A percentile compares a stretch with the other conserved stretches of the same genome.
Conservation (phyloP, 2,113 vertebrate genomes). For the Campylomormyrus numenius region DNA sequence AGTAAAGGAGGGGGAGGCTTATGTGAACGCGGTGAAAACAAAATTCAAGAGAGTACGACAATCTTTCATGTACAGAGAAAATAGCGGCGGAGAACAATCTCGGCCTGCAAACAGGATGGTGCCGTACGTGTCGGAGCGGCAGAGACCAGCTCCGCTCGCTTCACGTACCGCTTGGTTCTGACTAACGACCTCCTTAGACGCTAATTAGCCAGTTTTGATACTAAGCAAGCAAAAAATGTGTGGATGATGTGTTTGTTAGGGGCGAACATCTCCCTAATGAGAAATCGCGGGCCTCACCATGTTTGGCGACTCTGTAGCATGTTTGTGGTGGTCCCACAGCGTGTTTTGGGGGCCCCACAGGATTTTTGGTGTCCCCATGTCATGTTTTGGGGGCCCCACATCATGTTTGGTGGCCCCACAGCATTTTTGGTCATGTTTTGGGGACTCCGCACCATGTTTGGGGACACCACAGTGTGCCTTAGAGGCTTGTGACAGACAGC, state of each 20-base stretch:
- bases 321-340: background rate
- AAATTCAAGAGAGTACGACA: background rate
- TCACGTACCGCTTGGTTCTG: background rate
- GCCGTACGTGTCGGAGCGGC: background rate
- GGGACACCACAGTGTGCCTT: background rate
- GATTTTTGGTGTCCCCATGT: fast-evolving
- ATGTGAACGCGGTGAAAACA: background rate
- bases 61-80: background rate
- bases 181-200: background rate
- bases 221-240: background rate
- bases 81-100: background rate
- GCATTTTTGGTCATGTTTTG: background rate
- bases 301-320: background rate
- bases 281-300: background rate
- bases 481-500: background rate
- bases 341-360: background rate
- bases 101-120: background rate
- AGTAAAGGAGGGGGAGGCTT: background rate
- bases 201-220: background rate
- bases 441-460: background rate
- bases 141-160: background rate
- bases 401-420: too few relatives aligned
- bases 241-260: background rate
- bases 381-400: too few relatives aligned
- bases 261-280: background rate